These are phyloP conservation scores for Mallotus villosus DNA, from an alignment of 2,797 vertebrate species.

Conservation along the genomic window DNA sequence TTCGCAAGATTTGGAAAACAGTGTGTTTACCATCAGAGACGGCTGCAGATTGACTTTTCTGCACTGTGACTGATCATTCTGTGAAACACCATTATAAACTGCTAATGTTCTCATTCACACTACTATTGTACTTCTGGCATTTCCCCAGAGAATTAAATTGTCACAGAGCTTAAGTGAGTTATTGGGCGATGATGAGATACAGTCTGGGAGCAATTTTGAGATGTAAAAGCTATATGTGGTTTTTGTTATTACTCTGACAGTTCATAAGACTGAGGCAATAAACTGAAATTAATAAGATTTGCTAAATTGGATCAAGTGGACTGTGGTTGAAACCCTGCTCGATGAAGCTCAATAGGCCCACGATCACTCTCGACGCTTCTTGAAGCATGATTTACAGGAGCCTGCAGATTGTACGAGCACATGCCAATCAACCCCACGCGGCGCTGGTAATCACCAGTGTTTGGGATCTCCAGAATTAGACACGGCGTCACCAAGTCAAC, in stretches of 20 bases:
- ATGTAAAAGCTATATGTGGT: neutral
- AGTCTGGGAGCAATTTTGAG: conserved; percentile 3
- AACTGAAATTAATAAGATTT: conserved; percentile 27
- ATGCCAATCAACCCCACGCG: no score
- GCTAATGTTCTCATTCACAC: conserved; percentile 26
- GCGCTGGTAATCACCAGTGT: neutral
- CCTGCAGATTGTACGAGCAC: no score
- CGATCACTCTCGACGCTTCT: no score
- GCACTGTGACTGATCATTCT: conserved; percentile 5
- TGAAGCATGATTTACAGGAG: no score
- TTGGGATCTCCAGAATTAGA: neutral
- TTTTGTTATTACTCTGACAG: conserved; percentile 16
- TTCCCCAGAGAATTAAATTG: conserved; percentile 26
- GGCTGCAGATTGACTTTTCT: conserved; percentile 1
- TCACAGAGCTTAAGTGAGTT: conserved; percentile 20
- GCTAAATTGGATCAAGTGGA: neutral
- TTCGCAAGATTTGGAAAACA: neutral
- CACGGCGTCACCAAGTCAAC: neutral
- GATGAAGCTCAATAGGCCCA: no score
- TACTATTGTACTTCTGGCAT: conserved; percentile 18
- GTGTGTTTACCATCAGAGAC: neutral
- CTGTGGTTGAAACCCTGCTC: no score
- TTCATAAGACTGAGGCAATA: conserved; percentile 27
- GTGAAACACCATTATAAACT: conserved; percentile 21
- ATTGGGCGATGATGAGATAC: conserved; percentile 17